Evolutionary conservation across 2,797 vertebrate genomes (phyloP).

Genomic region (Cygnus olor): DNA sequence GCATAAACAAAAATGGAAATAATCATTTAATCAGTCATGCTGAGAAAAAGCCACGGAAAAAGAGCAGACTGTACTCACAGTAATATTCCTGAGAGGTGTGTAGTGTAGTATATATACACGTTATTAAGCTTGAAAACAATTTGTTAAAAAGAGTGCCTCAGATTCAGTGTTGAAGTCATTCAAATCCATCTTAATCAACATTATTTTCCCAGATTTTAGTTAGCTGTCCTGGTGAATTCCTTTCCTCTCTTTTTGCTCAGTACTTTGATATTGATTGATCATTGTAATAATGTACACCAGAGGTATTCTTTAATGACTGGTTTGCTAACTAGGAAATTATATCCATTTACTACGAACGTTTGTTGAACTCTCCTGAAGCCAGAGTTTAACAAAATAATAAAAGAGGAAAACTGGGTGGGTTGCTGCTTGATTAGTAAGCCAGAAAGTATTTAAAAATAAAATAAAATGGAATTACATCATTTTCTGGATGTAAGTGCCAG

Average conservation of each 20-base stretch:
- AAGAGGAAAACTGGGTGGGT: slow-evolving; percentile 63
- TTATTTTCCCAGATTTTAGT: slow-evolving; percentile 70
- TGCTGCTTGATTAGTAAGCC: slow-evolving; percentile 58
- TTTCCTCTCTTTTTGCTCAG: slow-evolving; percentile 66
- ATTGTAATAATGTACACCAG: slow-evolving; percentile 63
- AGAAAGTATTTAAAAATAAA: slow-evolving; percentile 73
- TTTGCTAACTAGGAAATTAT: slow-evolving; percentile 65
- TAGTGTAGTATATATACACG: slow-evolving; percentile 5
- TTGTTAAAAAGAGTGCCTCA: slow-evolving; percentile 58
- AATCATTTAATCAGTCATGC: slow-evolving; percentile 65
- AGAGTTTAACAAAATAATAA: slow-evolving; percentile 68
- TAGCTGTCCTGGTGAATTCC: slow-evolving; percentile 72
- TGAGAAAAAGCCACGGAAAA: slow-evolving; percentile 52
- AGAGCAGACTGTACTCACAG: slow-evolving; percentile 39
- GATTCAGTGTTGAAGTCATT: slow-evolving; percentile 56
- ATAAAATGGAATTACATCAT: slow-evolving; percentile 74
- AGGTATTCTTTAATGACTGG: slow-evolving; percentile 51
- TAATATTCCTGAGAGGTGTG: slow-evolving; percentile 63
- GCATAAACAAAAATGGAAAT: slow-evolving; percentile 66
- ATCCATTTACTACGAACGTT: slow-evolving; percentile 59
- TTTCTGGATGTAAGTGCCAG: slow-evolving; percentile 81
- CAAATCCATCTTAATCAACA: slow-evolving; percentile 72
- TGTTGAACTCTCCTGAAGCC: slow-evolving; percentile 61
- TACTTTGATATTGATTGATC: slow-evolving; percentile 65
- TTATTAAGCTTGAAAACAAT: slow-evolving; percentile 73